Evolutionary conservation across 2,888 invertebrate species (phyloP).

Genomic region (Brassicogethes aeneus): DNA sequence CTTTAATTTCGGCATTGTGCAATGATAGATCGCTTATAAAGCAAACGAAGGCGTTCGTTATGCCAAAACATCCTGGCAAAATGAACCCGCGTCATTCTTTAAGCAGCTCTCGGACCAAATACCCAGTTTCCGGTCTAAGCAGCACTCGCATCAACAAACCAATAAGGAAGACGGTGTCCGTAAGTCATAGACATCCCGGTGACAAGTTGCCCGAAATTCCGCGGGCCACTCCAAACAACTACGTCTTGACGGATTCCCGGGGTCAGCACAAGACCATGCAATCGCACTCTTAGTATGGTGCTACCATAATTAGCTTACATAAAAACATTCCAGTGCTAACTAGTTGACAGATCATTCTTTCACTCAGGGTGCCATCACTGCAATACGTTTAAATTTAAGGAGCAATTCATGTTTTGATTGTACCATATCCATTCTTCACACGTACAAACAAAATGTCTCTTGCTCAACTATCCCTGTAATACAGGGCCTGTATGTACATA

Average conservation of each 20-base stretch:
- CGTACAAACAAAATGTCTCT: slow-evolving; percentile 10
- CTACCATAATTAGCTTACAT: too few relatives aligned
- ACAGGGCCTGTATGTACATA: slow-evolving; percentile 28
- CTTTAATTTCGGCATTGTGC: slow-evolving; percentile 86
- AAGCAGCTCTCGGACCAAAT: slow-evolving; percentile 47
- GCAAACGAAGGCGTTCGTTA: slow-evolving; percentile 79
- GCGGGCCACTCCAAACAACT: slow-evolving; percentile 61
- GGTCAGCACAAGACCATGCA: slow-evolving; percentile 39
- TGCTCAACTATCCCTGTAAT: slow-evolving; percentile 20
- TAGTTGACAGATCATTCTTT: slow-evolving; percentile 9
- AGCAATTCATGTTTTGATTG: slow-evolving; percentile 16
- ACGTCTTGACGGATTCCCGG: slow-evolving; percentile 45
- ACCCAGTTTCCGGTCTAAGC: slow-evolving; percentile 57
- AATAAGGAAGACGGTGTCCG: slow-evolving; percentile 46
- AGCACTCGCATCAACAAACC: slow-evolving; percentile 50
- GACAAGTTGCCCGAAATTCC: slow-evolving; percentile 66
- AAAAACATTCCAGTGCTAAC: slow-evolving; percentile 31
- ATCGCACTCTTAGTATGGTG: slow-evolving; percentile 30
- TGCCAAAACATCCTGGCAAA: slow-evolving; percentile 55
- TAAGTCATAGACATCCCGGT: slow-evolving; percentile 64
- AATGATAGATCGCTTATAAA: slow-evolving; percentile 84
- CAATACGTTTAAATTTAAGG: slow-evolving; percentile 28
- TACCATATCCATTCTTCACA: too few relatives aligned
- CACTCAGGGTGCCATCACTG: slow-evolving; percentile 44
- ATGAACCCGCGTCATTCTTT: slow-evolving; percentile 38